A percentile compares a stretch with the other conserved stretches of the same genome.
Evolutionary conservation across 2,113 vertebrate species (phyloP).

Genomic region (Calypte anna): DNA sequence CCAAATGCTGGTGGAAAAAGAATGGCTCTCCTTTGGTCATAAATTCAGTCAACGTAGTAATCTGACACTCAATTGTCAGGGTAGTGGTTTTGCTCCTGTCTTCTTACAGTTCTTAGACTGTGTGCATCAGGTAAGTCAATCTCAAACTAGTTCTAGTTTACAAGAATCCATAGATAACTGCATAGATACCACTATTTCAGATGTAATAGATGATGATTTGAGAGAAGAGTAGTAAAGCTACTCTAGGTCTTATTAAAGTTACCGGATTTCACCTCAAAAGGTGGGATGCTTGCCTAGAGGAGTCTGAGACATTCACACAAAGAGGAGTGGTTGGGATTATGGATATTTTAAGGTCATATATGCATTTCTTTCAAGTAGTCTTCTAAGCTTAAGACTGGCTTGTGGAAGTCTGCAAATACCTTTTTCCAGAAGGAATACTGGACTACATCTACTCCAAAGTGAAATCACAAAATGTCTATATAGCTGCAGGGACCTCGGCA

Average conservation of each 20-base stretch:
- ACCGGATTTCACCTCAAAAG: not conserved
- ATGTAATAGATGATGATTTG: not conserved
- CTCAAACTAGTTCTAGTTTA: not conserved
- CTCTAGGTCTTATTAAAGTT: not conserved
- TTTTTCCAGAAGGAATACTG: not conserved
- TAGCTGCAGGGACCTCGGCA: not conserved
- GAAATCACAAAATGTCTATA: not conserved
- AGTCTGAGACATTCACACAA: not conserved
- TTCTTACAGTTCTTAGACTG: slow-evolving; percentile 98
- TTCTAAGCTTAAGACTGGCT: not conserved
- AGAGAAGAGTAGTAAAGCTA: not conserved
- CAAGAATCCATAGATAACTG: not conserved
- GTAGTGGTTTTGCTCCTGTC: slow-evolving; percentile 92
- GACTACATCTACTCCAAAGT: not conserved
- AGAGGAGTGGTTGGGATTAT: not conserved
- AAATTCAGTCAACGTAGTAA: slow-evolving; percentile 95
- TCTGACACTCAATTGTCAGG: slow-evolving; percentile 89
- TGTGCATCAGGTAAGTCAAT: slow-evolving; percentile 90
- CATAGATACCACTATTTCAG: not conserved
- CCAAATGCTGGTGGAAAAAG: slow-evolving; percentile 94
- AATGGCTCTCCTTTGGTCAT: slow-evolving; percentile 98
- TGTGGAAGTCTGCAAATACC: not conserved
- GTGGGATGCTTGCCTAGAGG: not conserved
- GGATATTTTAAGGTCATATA: not conserved
- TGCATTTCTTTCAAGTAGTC: not conserved